These are phyloP conservation scores for Cettia cetti DNA, from an alignment of 2,113 vertebrate genomes.

Conservation along the genomic window DNA sequence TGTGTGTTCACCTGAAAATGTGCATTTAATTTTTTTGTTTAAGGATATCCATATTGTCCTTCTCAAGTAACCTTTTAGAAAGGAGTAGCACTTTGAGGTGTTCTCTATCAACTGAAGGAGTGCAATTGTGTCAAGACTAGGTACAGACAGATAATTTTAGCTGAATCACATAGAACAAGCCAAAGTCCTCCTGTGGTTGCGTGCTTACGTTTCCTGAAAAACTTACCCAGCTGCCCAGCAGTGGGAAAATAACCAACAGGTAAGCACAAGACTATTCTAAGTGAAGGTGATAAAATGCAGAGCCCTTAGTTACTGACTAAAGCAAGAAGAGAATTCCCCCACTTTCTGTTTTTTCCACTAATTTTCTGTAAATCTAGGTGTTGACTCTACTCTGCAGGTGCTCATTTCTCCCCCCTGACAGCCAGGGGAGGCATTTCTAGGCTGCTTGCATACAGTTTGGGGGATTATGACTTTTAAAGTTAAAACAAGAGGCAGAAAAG, in stretches of 20 bases:
- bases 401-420: neutral
- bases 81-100: neutral
- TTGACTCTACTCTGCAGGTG: neutral
- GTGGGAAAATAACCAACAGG: neutral
- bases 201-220: neutral
- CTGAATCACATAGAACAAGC: neutral
- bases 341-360: neutral
- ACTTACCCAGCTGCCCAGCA: neutral
- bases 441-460: neutral
- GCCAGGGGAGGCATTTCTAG: neutral
- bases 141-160: neutral
- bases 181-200: neutral
- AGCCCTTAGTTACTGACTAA: neutral
- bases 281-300: neutral
- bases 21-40: neutral
- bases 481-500: neutral
- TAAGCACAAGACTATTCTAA: neutral
- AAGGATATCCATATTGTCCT: neutral
- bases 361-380: neutral
- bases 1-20: neutral
- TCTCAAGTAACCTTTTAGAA: neutral
- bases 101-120: neutral
- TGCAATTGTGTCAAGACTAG: neutral
- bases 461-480: neutral
- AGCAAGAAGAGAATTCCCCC: neutral